phyloP scores from a whole-genome alignment of 2,888 invertebrate genomes.

The Thymelicus sylvestris region DNA sequence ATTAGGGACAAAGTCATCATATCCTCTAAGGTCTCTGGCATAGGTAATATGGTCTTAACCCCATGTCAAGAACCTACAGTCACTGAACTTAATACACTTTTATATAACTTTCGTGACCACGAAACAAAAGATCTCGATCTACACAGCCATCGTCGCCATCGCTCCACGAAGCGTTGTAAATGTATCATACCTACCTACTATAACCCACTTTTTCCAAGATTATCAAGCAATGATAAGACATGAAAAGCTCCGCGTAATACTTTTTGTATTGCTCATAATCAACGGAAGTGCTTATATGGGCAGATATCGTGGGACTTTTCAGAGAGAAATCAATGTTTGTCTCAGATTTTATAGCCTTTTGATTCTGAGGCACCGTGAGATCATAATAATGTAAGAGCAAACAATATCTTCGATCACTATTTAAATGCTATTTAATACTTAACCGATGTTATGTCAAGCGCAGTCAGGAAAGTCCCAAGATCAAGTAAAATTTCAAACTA shows the following conservation, averaged over 20 bases:
- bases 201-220: constrained; percentile 24
- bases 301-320: constrained; percentile 29
- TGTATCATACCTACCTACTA: neutral
- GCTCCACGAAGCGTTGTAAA: neutral
- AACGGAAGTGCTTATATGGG: constrained; percentile 36
- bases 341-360: constrained; percentile 30
- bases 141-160: constrained; percentile 3
- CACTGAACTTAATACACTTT: neutral
- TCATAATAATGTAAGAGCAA: neutral
- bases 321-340: constrained; percentile 30
- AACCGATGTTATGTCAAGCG: too few species aligned
- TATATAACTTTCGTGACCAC: constrained; percentile 21
- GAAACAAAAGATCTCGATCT: constrained; percentile 21
- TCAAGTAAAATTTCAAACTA: neutral
- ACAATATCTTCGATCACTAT: neutral
- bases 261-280: constrained; percentile 25
- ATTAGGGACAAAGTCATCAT: too few species aligned
- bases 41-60: too few species aligned
- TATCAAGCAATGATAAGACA: constrained; percentile 19
- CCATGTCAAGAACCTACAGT: too few species aligned
- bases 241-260: constrained; percentile 24
- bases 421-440: too few species aligned
- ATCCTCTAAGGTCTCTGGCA: too few species aligned
- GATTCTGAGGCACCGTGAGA: constrained; percentile 25
- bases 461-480: neutral